Evolutionary conservation across 2,113 vertebrate genomes (phyloP), one percentile per base, ranked within the genome.

Genomic region (Rhinolophus ferrumequinum): DNA sequence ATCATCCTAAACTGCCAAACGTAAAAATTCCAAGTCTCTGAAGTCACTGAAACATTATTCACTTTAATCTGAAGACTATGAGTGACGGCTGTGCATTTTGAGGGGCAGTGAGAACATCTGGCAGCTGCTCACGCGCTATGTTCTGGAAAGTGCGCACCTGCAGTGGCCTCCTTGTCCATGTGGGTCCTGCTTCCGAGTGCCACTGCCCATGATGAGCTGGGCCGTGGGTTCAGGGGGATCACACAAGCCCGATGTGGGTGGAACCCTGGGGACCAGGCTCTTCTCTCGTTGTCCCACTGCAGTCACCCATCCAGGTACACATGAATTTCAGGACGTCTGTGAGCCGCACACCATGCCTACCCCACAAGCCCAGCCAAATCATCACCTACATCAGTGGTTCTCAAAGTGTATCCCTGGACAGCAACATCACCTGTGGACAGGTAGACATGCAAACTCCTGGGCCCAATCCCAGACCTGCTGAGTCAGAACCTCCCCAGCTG

Each of bases 111-210:
- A 73, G 30, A 56, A 22, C 6, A 26, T 1, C 3, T 28, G 5
- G 1, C 4, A 0, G 26, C 2, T n/a, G 58, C 41, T 60, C 6
- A n/a, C n/a, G n/a, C n/a, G n/a, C n/a, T n/a, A 0, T 3, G 16
- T 41, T 21, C 84, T 24, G 56, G 73, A 82, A 87, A 30, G 3
- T 9, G 26, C 56, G 70, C 24, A 26, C 28, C 77, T 13, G 41
- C 41, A 21, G 47, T 3, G 2, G 0, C 28, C 44, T 22, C 72
- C 47, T 0, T 6, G 19, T 41, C 12, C 2, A 3, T 26, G 38
- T 3, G 21, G 47, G 22, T n/a, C 26, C 24, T 0, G 15, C 22
- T 83, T 52, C 28, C 5, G 1, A 16, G 22, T 0, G 14, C 33
- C 15, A 0, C 1, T 0, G 13, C 2, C 9, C 3, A 2, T 4